Evolutionary conservation across 1,140 invertebrate species (phyloP), one percentile per base, ranked within the genome.

Genomic region (Ceratosolen fusciceps): DNA sequence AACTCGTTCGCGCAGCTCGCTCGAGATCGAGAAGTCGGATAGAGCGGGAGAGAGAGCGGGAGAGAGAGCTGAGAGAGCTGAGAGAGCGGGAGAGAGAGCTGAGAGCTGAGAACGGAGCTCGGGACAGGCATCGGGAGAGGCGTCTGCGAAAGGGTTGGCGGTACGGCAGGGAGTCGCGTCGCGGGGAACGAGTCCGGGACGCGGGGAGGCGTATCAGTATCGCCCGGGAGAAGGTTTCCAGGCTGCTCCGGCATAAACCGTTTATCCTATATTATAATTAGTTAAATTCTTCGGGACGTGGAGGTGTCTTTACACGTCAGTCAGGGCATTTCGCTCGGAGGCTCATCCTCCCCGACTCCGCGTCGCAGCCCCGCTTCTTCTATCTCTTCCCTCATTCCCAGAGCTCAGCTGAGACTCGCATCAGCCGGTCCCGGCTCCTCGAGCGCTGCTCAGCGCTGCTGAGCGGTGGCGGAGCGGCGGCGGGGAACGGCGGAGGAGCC

Each of bases 191-290:
- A n/a, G n/a, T n/a, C n/a, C 43, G 21, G 67, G 70, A 67, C 73
- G 78, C 79, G 70, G 81, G 82, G 81, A 83, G 82, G 83, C 83
- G 84, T 87, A 89, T 89, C 86, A 86, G 87, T 87, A 88, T 89
- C 86, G 86, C 83, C 84, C 83, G 83, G 58, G 85, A 87, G 87
- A 88, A 88, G 87, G 85, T 87, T 88, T 85, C 86, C 85, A 87
- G 86, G 85, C 87, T 88, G 85, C 87, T 88, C 72, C 52, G 87
- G 87, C 87, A 88, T 88, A 88, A 88, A 88, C 87, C 86, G 87
- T 90, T 90, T 90, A 90, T 90, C 88, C 87, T 87, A 87, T 90
- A 90, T 90, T 90, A 90, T 90, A 90, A 90, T 90, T 90, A 90
- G 89, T 89, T 90, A 90, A 90, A 90, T 90, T 90, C 88, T 90